These are phyloP conservation scores for Gadopsis marmoratus DNA, from an alignment of 2,797 vertebrate species.

Conservation along the genomic window DNA sequence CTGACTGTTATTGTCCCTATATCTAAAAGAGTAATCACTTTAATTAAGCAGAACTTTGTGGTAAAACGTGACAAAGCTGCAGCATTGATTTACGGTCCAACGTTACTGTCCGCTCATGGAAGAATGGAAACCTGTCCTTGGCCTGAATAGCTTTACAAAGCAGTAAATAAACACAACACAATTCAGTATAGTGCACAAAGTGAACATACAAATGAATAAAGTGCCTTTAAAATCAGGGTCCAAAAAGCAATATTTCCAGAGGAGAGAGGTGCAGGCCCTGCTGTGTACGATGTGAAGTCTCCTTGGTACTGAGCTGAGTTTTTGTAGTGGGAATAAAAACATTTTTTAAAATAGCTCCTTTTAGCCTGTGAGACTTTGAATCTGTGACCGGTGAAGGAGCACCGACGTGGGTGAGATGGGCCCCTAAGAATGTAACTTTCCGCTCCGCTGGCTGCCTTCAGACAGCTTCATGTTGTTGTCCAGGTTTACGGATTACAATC, in stretches of 20 bases:
- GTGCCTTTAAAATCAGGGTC: not conserved
- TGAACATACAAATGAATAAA: not conserved
- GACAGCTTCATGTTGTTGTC: not conserved
- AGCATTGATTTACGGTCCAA: not conserved
- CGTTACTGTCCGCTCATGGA: not conserved
- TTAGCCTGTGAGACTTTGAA: not conserved
- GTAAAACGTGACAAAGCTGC: not conserved
- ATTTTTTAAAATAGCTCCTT: not conserved
- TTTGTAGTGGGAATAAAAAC: not conserved
- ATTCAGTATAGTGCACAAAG: not conserved
- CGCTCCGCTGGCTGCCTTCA: constrained; percentile 4
- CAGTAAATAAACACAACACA: not conserved
- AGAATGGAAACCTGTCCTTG: not conserved
- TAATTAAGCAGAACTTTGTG: too few species aligned
- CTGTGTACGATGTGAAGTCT: not conserved
- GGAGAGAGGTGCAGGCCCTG: not conserved
- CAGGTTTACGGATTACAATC: not conserved
- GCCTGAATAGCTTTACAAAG: not conserved
- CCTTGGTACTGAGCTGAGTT: not conserved
- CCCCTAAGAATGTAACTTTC: not conserved
- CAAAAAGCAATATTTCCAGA: not conserved
- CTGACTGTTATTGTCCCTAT: not conserved
- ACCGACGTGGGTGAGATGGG: not conserved
- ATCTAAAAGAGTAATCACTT: not conserved
- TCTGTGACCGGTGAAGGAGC: constrained; percentile 22